These are phyloP conservation scores for Nemurella pictetii DNA, from an alignment of 2,888 invertebrate species.

Conservation along the genomic window DNA sequence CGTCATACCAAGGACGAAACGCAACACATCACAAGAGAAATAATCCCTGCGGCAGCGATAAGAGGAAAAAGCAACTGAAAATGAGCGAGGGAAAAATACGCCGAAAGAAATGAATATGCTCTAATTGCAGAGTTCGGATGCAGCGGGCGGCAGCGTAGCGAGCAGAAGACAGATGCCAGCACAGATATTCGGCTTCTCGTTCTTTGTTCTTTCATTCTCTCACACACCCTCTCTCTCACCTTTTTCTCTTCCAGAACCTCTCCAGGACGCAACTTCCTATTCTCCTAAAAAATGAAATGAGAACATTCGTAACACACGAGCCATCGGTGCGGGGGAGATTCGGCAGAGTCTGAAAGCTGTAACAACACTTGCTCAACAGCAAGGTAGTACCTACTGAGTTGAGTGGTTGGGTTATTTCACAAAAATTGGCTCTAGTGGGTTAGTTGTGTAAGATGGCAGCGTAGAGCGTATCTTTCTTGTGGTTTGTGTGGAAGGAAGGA, in stretches of 20 bases:
- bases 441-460: neutral
- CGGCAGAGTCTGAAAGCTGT: neutral
- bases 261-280: slow-evolving; percentile 91
- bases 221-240: slow-evolving; percentile 62
- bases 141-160: neutral
- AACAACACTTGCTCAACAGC: no score
- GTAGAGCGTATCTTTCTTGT: no score
- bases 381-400: no score
- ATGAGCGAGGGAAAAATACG: slow-evolving; percentile 11
- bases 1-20: slow-evolving; percentile 17
- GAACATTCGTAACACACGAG: slow-evolving; percentile 9
- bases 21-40: slow-evolving; percentile 8
- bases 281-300: slow-evolving; percentile 64
- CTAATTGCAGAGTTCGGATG: neutral
- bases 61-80: slow-evolving; percentile 31
- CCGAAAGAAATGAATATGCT: slow-evolving; percentile 33
- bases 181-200: neutral
- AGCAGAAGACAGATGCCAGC: neutral
- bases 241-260: slow-evolving; percentile 92
- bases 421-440: neutral
- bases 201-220: neutral
- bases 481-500: neutral
- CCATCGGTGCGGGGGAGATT: neutral
- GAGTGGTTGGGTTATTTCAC: neutral
- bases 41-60: neutral